Base-by-base conservation (phyloP, 35 echinoderm and acorn worm species). In the Diadema setosum region DNA sequence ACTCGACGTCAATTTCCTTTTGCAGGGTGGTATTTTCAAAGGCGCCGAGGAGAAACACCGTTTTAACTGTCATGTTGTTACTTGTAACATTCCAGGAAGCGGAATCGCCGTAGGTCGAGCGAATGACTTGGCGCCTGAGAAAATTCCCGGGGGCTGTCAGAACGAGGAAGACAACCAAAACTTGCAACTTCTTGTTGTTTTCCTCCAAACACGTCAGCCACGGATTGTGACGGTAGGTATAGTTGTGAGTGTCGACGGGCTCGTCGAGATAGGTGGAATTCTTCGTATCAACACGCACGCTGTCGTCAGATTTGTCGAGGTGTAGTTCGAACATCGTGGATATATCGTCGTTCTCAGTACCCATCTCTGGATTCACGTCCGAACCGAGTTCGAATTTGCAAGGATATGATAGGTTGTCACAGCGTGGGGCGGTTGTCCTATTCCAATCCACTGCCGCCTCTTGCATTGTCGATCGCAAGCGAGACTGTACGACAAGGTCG, bases 121-220 rank as follows among this genome's bases (percentile, higher is more conserved):
- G 86, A 56, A 88, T 59, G 17, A 39, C 42, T 26, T 78, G 17
- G 18, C 86, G 45, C 21, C 70, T 24, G 39, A 58, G 48, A 25
- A 80, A 31, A 35, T 88, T 36, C 14, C 29, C 26, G 5, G 70
- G 86, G 32, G 67, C 86, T 21, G 69, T 88, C 14, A 83, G 29
- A 4, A 96, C 59, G 18, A 92, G 17, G 3, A 92, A 64, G 12
- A 96, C 25, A 20, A 96, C 30, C 24, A 96, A 96, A 3, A 96
- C 87, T 0, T 80, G 75, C n/a, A 5, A 0, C 8, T 36, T 48
- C 5, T 23, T 17, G 24, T 55, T 42, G 32, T 35, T 8, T 12
- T 34, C 50, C 39, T 89, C 45, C 5, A 16, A 64, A 23, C 91
- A 93, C 11, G 8, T 8, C 1, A 15, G 63, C 0, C 27, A 67